These are phyloP conservation scores for Hylaea fasciaria DNA, from an alignment of 2,888 invertebrate species.

Conservation along the genomic window DNA sequence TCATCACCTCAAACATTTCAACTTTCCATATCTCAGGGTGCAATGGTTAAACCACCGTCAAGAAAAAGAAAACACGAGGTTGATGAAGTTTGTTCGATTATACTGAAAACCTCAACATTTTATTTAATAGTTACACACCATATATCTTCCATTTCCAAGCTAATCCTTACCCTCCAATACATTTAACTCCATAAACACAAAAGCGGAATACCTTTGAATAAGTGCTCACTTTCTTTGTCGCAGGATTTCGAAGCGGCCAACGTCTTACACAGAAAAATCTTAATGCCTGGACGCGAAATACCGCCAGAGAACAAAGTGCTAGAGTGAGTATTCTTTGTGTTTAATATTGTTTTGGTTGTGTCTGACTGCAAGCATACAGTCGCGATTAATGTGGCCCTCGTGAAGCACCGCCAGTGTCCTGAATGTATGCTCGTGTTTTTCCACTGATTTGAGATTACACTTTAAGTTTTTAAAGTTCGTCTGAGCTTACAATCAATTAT, in stretches of 20 bases:
- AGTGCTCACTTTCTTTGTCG: conserved; percentile 56
- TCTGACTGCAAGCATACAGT: conserved; percentile 50
- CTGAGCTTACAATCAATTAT: no score
- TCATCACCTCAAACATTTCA: no score
- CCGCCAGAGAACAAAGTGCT: conserved; percentile 69
- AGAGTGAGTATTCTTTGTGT: conserved; percentile 66
- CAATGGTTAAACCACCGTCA: no score
- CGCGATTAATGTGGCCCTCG: conserved; percentile 55
- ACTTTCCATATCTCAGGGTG: no score
- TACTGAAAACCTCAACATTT: no score
- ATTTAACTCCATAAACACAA: background rate
- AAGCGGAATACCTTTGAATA: conserved; percentile 13
- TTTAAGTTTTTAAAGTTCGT: no score
- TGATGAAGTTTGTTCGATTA: no score
- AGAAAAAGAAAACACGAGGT: no score
- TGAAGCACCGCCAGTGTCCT: background rate
- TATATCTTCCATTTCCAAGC: no score
- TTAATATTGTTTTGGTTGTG: conserved; percentile 12
- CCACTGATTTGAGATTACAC: no score
- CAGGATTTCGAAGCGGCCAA: conserved; percentile 70
- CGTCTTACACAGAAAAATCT: conserved; percentile 72
- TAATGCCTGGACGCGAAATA: conserved; percentile 73
- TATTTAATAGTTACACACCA: no score
- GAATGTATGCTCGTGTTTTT: background rate
- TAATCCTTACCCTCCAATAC: no score